Percentiles rank a stretch among this genome's conserved stretches.
phyloP scores from a whole-genome alignment of 2,797 vertebrate genomes.

The Cuniculus paca region DNA sequence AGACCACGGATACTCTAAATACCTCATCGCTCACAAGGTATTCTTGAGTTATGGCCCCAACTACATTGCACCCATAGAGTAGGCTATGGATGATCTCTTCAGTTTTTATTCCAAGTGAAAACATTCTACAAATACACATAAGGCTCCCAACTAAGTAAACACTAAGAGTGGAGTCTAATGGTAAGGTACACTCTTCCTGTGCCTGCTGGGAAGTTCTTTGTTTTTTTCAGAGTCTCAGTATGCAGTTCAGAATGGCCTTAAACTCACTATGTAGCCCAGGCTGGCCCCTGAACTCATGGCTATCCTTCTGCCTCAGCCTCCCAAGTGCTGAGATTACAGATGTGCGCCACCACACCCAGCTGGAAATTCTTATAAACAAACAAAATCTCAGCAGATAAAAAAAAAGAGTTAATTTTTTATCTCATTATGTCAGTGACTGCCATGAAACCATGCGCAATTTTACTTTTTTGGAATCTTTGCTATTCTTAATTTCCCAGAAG shows the following conservation, averaged over 20 bases:
- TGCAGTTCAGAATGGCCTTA: not conserved
- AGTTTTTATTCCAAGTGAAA: slow-evolving; percentile 25
- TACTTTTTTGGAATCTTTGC: slow-evolving; percentile 37
- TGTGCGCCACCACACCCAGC: not conserved
- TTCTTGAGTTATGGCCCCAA: not conserved
- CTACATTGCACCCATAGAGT: not conserved
- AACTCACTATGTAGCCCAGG: not conserved
- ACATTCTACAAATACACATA: slow-evolving; percentile 53
- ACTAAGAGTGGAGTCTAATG: not conserved
- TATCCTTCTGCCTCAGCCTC: not conserved
- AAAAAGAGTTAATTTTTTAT: slow-evolving; percentile 27
- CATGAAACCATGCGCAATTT: slow-evolving; percentile 37
- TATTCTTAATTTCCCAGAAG: slow-evolving; percentile 40
- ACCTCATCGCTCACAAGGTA: not conserved
- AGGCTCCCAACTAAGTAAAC: not conserved
- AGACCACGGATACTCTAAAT: not conserved
- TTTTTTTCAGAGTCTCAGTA: not conserved
- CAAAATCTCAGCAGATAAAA: slow-evolving; percentile 46
- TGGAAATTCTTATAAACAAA: slow-evolving; percentile 38
- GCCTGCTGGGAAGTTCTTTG: slow-evolving; percentile 51
- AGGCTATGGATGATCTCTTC: not conserved
- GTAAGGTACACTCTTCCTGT: not conserved
- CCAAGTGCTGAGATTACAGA: not conserved
- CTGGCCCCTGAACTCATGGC: not conserved
- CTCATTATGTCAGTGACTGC: slow-evolving; percentile 9